A percentile compares a stretch with the other conserved stretches of the same genome.
phyloP scores from a whole-genome alignment of 2,797 vertebrate genomes.

The Rhynchotus rufescens region DNA sequence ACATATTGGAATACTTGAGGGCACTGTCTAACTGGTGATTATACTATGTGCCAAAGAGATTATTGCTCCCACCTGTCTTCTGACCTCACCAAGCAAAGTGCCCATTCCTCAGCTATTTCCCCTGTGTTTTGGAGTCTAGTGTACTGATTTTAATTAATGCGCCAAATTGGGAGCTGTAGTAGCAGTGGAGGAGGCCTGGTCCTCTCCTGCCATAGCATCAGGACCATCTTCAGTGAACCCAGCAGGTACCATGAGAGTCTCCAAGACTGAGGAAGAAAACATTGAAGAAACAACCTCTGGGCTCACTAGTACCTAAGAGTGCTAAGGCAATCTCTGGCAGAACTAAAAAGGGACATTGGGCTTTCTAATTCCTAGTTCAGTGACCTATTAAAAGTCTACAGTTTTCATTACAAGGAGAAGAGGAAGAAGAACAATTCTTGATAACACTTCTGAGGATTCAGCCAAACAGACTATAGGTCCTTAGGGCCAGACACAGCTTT shows the following conservation, averaged over 20 bases:
- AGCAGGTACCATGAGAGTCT: background rate
- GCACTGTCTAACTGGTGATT: background rate
- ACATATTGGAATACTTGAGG: background rate
- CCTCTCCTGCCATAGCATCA: rapidly evolving
- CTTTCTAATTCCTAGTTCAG: background rate
- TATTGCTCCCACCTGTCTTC: background rate
- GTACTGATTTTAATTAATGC: background rate
- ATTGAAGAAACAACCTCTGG: background rate
- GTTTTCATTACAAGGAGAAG: background rate
- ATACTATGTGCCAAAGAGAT: background rate
- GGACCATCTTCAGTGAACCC: background rate
- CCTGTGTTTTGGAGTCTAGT: background rate
- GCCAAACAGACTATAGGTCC: background rate
- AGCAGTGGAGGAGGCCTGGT: background rate
- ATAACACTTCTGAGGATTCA: background rate
- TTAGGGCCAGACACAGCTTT: background rate
- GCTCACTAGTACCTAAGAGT: background rate
- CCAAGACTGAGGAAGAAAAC: background rate
- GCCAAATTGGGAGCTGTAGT: background rate
- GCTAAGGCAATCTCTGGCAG: background rate
- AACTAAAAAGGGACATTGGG: background rate
- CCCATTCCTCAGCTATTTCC: background rate
- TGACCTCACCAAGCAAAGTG: background rate
- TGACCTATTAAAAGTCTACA: background rate
- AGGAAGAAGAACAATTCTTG: background rate